phyloP scores from a whole-genome alignment of 1,140 invertebrate genomes.

The Octopus sinensis region DNA sequence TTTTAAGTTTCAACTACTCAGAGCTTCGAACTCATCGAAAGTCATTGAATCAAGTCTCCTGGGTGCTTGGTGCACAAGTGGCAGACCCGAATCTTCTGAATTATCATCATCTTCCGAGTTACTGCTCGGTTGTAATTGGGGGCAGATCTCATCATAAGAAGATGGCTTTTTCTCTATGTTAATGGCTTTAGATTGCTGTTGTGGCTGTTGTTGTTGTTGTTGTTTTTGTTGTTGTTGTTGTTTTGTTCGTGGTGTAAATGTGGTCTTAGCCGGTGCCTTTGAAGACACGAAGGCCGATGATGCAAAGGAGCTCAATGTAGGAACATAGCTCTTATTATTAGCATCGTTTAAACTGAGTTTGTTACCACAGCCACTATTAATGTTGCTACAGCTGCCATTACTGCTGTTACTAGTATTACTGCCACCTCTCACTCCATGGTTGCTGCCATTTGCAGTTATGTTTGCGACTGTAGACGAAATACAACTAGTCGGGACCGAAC shows the following conservation, averaged over 20 bases:
- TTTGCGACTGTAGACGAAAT: too few species aligned
- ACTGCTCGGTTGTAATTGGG: conserved; percentile 25
- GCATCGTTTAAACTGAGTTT: too few species aligned
- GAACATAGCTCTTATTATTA: not conserved
- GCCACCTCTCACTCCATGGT: too few species aligned
- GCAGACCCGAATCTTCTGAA: conserved; percentile 29
- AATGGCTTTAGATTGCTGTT: not conserved
- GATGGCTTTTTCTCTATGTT: not conserved
- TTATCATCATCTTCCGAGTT: conserved; percentile 35
- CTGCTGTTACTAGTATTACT: too few species aligned
- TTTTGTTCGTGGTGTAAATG: conserved; percentile 10
- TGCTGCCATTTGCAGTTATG: too few species aligned
- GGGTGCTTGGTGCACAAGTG: conserved; percentile 3
- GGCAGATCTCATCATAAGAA: conserved; percentile 3
- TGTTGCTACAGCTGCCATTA: too few species aligned
- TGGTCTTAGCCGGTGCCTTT: conserved; percentile 23
- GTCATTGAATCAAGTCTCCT: conserved; percentile 24
- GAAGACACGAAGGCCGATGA: conserved; percentile 8
- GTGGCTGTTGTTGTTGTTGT: not conserved
- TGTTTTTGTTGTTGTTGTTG: conserved; percentile 11
- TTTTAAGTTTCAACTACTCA: conserved; percentile 18
- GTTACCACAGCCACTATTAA: too few species aligned
- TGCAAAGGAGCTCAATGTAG: not conserved
- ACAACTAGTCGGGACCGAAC: not conserved
- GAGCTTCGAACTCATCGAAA: conserved; percentile 29